Conservation (phyloP, 2,113 vertebrate genomes). For the Chinchilla lanigera region DNA sequence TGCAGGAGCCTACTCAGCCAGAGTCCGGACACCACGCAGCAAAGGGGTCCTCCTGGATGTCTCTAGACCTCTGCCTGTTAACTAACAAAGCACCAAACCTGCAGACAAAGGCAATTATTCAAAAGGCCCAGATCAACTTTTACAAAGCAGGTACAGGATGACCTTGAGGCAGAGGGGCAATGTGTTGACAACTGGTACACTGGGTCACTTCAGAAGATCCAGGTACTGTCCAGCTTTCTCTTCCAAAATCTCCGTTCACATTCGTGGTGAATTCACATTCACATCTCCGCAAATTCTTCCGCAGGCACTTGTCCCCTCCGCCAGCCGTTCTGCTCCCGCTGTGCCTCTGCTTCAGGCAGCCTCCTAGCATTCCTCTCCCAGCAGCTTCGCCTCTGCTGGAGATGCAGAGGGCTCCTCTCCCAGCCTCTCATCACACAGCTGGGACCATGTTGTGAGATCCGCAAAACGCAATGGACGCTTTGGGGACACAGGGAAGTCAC, state of each 20-base stretch:
- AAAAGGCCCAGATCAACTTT: not conserved
- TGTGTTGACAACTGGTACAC: not conserved
- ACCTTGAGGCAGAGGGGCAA: not conserved
- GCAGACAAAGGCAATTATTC: not conserved
- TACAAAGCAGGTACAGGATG: not conserved
- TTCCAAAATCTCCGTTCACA: not conserved
- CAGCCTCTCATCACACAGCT: not conserved
- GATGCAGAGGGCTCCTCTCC: rapidly evolving
- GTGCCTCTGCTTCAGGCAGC: not conserved
- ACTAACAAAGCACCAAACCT: not conserved
- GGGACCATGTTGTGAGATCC: not conserved
- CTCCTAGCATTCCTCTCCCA: not conserved
- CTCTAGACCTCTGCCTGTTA: not conserved
- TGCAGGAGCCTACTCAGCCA: not conserved
- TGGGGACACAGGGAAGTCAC: not conserved
- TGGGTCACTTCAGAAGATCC: not conserved
- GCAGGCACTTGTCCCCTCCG: not conserved
- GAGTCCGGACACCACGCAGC: not conserved
- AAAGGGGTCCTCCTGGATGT: not conserved
- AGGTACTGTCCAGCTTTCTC: not conserved
- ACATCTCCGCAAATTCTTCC: not conserved
- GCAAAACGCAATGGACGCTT: not conserved
- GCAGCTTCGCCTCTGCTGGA: not conserved
- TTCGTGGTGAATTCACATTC: not conserved
- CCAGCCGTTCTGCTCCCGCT: not conserved